Conservation (phyloP, 1,140 invertebrate genomes). For the Pantala flavescens region DNA sequence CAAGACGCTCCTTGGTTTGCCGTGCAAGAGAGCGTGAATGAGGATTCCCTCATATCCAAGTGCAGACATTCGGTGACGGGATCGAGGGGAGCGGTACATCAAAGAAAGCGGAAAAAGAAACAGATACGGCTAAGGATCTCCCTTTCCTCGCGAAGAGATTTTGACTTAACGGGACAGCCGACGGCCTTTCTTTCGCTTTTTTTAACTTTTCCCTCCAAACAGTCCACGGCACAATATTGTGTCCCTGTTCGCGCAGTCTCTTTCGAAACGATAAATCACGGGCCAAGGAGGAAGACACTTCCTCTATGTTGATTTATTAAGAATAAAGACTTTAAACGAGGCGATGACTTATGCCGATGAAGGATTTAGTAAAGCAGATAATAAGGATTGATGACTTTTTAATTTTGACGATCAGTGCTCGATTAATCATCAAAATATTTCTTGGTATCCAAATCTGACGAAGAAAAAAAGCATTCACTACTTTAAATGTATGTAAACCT, state of each 20-base stretch:
- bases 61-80: background rate
- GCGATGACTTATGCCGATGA: too few species aligned
- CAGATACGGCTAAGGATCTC: background rate
- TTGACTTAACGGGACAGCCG: background rate
- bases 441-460: too few species aligned
- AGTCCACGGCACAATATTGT: background rate
- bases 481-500: too few species aligned
- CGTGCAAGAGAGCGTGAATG: background rate
- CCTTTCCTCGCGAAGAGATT: conserved; percentile 4
- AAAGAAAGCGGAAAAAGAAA: background rate
- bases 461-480: too few species aligned
- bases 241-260: background rate
- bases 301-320: too few species aligned
- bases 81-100: background rate
- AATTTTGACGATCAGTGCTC: too few species aligned
- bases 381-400: too few species aligned
- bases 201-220: background rate
- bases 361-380: too few species aligned
- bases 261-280: too few species aligned
- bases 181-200: background rate
- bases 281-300: too few species aligned
- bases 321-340: too few species aligned
- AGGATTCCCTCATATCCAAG: background rate
- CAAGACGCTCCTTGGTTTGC: background rate
- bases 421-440: too few species aligned